Evolutionary conservation across 1,140 invertebrate genomes (phyloP).

Genomic region (Euglossa dilemma): DNA sequence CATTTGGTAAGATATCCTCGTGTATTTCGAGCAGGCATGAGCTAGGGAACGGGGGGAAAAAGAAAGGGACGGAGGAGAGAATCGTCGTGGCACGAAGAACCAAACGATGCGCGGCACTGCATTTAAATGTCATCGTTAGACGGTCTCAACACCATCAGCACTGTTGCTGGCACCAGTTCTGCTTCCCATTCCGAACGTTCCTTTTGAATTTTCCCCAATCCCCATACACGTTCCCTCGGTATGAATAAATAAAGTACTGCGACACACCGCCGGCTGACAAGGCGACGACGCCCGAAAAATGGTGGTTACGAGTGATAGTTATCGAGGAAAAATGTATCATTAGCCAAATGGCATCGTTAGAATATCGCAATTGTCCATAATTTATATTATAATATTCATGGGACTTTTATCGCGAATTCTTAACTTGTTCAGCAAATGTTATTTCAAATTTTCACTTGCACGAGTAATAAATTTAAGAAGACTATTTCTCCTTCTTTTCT

Average conservation of each 20-base stretch:
- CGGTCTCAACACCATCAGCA: constrained; percentile 73
- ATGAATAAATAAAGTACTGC: constrained; percentile 81
- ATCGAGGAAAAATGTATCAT: background rate
- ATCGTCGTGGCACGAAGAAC: constrained; percentile 74
- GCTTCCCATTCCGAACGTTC: constrained; percentile 70
- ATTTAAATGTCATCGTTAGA: constrained; percentile 84
- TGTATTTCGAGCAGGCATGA: constrained; percentile 28
- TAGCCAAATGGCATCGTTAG: background rate
- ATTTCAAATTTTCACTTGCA: background rate
- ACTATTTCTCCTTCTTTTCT: too few species aligned
- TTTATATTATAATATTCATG: background rate
- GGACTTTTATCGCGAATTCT: too few species aligned
- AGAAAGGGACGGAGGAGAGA: constrained; percentile 1
- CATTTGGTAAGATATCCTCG: background rate
- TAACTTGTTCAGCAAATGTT: too few species aligned
- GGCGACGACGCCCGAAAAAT: constrained; percentile 9
- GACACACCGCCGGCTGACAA: constrained; percentile 42
- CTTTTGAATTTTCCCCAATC: constrained; percentile 74
- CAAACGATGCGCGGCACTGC: constrained; percentile 81
- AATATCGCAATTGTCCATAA: background rate
- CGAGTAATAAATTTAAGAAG: too few species aligned
- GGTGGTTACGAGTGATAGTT: background rate
- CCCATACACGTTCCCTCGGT: constrained; percentile 69
- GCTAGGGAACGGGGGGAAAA: background rate
- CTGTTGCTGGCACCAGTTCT: constrained; percentile 66